Evolutionary conservation across 2,888 invertebrate genomes (phyloP), one percentile per base, ranked within the genome.

Genomic region (Andrena trimmerana): DNA sequence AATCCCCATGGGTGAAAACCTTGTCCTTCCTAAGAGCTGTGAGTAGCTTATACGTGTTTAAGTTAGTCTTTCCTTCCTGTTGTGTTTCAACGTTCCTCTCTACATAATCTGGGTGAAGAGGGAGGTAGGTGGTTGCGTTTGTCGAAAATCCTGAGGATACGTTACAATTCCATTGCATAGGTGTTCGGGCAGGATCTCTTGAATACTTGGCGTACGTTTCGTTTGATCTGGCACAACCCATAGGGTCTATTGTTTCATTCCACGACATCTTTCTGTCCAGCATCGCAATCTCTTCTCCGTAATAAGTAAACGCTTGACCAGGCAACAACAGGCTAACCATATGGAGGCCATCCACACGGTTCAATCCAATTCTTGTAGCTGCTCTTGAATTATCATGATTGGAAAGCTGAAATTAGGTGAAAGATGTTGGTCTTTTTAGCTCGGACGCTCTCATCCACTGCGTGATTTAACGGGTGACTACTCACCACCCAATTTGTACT

Each of bases 231-330:
- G 82, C 77, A 36, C 78, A 82, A 62, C 84, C 88, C 74, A 87
- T 83, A 4, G 88, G 71, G 77, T 90, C 88, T 6, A 86, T 85
- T 10, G 95, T 91, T 65, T 88, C 81, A 2, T 81, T 50, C 83
- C 86, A 88, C 1, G 67, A 78, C 29, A 90, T 67, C 20, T 86
- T 77, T 20, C 81, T 66, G 57, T 92, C 85, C 6, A 81, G 57
- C 92, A 92, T 92, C 13, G 89, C 92, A 33, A 93, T 91, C 81
- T 93, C 92, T 36, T 93, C 92, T 2, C 92, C 92, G 68, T 96
- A 96, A 90, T 96, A 96, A 33, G 94, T 94, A 73, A 95, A 92
- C 0, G 95, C 93, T 50, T 95, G 95, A 10, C 96, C 96, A 4
- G 95, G 95, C 65, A 96, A 90, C 5, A 95, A 91, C 84, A 96